A percentile compares a stretch with the other conserved stretches of the same genome.
phyloP scores from a whole-genome alignment of 2,113 vertebrate species.

The Formicarius rufipectus region DNA sequence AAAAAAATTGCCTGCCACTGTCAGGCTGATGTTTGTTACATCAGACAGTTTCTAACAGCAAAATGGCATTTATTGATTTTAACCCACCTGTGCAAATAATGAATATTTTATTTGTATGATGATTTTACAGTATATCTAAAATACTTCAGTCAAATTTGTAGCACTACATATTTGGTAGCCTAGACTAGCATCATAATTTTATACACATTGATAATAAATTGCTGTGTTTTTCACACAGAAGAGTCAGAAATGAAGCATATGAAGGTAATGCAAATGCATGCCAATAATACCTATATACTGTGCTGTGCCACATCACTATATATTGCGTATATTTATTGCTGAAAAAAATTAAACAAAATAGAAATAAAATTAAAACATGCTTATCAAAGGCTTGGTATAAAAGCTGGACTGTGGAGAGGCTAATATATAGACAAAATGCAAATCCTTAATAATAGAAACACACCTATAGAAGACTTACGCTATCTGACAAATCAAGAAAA shows the following conservation, averaged over 20 bases:
- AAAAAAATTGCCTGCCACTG: neutral
- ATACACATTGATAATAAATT: neutral
- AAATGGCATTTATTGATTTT: constrained; percentile 61
- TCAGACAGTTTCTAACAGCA: constrained; percentile 22
- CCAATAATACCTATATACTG: neutral
- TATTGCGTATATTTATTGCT: neutral
- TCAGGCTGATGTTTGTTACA: constrained; percentile 19
- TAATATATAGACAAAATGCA: neutral
- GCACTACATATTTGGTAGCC: neutral
- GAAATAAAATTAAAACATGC: neutral
- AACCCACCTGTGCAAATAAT: constrained; percentile 46
- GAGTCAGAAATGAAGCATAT: neutral
- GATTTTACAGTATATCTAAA: constrained; percentile 11
- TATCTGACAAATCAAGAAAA: neutral
- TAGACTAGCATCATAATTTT: neutral
- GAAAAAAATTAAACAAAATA: neutral
- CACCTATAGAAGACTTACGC: neutral
- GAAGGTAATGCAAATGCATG: neutral
- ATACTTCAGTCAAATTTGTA: neutral
- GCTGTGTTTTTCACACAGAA: neutral
- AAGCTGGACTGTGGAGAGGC: neutral
- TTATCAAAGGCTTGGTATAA: neutral
- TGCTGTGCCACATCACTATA: neutral
- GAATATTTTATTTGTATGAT: constrained; percentile 16
- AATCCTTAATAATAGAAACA: neutral